Evolutionary conservation across 1,140 invertebrate genomes (phyloP).

Genomic region (Mya arenaria): DNA sequence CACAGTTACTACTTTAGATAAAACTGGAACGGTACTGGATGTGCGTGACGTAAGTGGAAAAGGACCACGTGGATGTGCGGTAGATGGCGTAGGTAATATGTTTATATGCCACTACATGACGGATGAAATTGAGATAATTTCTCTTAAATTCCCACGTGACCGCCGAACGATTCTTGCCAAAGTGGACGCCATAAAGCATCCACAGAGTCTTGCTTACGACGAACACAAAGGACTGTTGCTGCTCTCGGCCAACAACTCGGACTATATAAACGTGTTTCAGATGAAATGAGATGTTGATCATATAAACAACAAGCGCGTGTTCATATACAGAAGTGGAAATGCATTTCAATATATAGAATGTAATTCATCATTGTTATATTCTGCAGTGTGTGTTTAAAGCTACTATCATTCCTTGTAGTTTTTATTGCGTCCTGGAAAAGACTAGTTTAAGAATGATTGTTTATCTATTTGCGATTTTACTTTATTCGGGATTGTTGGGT

Average conservation of each 20-base stretch:
- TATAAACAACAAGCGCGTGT: too few relatives aligned
- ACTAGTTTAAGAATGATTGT: too few relatives aligned
- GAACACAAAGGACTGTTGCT: conserved; percentile 12
- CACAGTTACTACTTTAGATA: conserved; percentile 19
- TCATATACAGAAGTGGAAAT: too few relatives aligned
- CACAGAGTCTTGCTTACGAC: conserved; percentile 19
- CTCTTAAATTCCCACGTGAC: not conserved
- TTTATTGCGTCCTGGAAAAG: too few relatives aligned
- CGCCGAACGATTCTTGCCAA: conserved; percentile 4
- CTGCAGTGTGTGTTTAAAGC: too few relatives aligned
- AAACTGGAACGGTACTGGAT: not conserved
- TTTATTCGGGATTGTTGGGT: too few relatives aligned
- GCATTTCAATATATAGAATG: too few relatives aligned
- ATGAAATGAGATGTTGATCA: conserved; percentile 1
- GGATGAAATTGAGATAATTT: conserved; percentile 38
- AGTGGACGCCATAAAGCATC: conserved; percentile 25
- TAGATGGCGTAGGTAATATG: conserved; percentile 27
- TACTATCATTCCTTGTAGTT: too few relatives aligned
- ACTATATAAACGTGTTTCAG: conserved; percentile 34
- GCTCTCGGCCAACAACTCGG: conserved; percentile 16
- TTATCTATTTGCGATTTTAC: too few relatives aligned
- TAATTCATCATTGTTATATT: too few relatives aligned
- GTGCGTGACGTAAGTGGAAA: conserved; percentile 13
- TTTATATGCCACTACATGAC: conserved; percentile 36
- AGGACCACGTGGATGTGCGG: conserved; percentile 20